Conservation (phyloP, 2,888 invertebrate genomes). For the Glyphotaelius pellucidus region DNA sequence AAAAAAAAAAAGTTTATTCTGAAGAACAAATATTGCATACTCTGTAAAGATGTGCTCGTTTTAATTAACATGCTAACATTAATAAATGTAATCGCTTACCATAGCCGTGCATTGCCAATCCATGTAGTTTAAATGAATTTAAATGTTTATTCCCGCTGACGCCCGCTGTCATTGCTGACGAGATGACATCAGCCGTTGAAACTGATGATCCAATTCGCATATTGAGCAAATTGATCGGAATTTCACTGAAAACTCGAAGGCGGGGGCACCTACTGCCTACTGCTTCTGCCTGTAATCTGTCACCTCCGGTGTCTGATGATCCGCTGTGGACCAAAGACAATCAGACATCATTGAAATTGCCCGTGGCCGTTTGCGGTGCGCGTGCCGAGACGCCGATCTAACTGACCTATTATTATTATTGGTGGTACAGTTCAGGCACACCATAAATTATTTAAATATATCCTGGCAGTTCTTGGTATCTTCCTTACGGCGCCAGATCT, state of each 20-base stretch:
- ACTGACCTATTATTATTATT: neutral
- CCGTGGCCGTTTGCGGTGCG: neutral
- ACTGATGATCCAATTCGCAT: conserved; percentile 48
- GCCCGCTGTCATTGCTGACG: conserved; percentile 20
- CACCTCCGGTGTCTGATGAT: conserved; percentile 19
- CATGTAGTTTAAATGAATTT: conserved; percentile 7
- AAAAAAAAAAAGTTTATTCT: too few species aligned
- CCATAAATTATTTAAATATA: neutral
- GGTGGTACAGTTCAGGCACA: neutral
- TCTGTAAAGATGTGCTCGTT: too few species aligned
- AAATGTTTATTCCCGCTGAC: conserved; percentile 14
- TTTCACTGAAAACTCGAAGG: conserved; percentile 35
- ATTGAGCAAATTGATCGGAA: conserved; percentile 49
- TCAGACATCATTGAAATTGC: conserved; percentile 7
- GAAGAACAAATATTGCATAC: too few species aligned
- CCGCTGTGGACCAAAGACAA: neutral
- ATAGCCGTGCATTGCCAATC: neutral
- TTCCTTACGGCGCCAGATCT: neutral
- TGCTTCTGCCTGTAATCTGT: conserved; percentile 8
- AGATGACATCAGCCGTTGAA: conserved; percentile 38
- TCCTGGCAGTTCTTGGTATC: neutral
- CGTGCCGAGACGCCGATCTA: conserved; percentile 13
- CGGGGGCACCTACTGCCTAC: conserved; percentile 14
- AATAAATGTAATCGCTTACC: neutral
- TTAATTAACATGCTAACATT: neutral